Base-by-base conservation (phyloP, 2,888 invertebrate species). In the Andrena trimmerana region DNA sequence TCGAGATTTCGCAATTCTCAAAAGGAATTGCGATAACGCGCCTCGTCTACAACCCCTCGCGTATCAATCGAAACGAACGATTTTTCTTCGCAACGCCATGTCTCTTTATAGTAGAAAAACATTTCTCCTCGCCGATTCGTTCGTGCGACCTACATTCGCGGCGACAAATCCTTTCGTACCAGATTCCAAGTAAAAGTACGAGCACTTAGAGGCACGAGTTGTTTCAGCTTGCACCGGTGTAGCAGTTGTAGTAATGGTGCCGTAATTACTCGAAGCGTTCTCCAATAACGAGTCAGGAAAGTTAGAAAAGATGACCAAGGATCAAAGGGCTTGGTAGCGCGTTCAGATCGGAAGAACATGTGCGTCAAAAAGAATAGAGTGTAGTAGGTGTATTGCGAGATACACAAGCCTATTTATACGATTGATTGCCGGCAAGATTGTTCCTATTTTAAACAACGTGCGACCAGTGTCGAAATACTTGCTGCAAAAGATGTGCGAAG, bases 371-470 rank as follows among this genome's bases (percentile, higher is more conserved):
- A 60, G 42, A 29, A 31, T 59, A 52, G 65, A 36, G 6, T 52
- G 33, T 31, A 60, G 29, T 16, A 57, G 29, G 27, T 62, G 59
- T 65, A n/a, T 20, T 36, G 59, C 54, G 59, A 8, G 36, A 57
- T 42, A 31, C 42, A 36, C n/a, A 2, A 8, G 24, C 42, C 48
- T 79, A 73, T 79, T 80, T 71, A 67, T 75, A 71, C 62, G 13
- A 67, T 42, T 54, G 69, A 79, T 74, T 74, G 31, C 73, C 48
- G n/a, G 29, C 27, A 66, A 70, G 54, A 66, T 70, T 77, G 59
- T 60, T 69, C 10, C 59, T 70, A 29, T 36, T 79, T 76, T 31
- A 42, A 42, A 54, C 36, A 31, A 59, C 65, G 16, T 20, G 24
- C 10, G 16, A 52, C 31, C 29, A 42, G 52, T 42, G 16, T 52